Conservation (phyloP, 1,140 invertebrate species). For the Drosophila pachea region DNA sequence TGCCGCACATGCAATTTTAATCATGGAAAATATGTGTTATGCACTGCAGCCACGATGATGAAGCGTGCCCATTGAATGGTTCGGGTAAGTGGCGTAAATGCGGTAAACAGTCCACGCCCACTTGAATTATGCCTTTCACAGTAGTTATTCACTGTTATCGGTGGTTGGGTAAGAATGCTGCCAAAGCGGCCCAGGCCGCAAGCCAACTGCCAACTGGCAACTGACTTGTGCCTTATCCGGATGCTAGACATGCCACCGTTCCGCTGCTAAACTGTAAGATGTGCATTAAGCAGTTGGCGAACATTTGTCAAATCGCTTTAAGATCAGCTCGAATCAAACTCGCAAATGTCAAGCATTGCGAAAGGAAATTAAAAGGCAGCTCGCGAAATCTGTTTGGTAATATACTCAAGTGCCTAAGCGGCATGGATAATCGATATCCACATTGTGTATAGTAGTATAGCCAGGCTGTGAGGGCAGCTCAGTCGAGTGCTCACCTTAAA, state of each 20-base stretch:
- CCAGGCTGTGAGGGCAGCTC: no score
- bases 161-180: conserved; percentile 15
- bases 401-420: no score
- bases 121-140: conserved; percentile 41
- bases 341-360: no score
- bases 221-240: conserved; percentile 4
- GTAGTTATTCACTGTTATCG: conserved; percentile 30
- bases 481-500: conserved; percentile 5
- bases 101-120: conserved; percentile 13
- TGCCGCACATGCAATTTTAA: conserved; percentile 57
- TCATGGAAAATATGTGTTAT: conserved; percentile 48
- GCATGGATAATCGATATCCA: not conserved
- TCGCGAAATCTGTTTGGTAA: no score
- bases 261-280: not conserved
- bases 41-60: conserved; percentile 34
- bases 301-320: no score
- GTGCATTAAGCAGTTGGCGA: no score
- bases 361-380: no score
- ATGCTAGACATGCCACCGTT: conserved; percentile 18
- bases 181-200: conserved; percentile 6
- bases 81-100: conserved; percentile 12
- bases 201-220: conserved; percentile 1
- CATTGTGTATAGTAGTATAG: not conserved
- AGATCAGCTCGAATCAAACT: no score
- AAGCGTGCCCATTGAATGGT: conserved; percentile 13